Evolutionary conservation across 2,888 invertebrate species (phyloP).

Genomic region (Ectemnius continuus): DNA sequence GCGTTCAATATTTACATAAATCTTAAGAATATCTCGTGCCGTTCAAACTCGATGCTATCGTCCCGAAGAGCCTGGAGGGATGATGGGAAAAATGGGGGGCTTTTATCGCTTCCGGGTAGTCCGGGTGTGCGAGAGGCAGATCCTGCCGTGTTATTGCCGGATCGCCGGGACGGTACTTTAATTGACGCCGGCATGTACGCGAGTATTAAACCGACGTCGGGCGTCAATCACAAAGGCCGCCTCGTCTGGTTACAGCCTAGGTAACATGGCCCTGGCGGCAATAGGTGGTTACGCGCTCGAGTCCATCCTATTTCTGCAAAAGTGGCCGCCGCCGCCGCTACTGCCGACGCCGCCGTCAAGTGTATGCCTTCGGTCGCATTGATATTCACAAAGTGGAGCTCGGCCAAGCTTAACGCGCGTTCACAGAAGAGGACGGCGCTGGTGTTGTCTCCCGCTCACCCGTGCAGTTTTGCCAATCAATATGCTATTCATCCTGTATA

Average conservation of each 20-base stretch:
- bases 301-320: slow-evolving; percentile 49
- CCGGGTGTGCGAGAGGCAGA: no score
- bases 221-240: slow-evolving; percentile 60
- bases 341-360: slow-evolving; percentile 29
- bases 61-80: no score
- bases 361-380: slow-evolving; percentile 60
- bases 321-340: no score
- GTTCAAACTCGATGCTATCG: no score
- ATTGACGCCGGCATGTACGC: slow-evolving; percentile 51
- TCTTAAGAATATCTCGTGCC: no score
- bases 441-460: slow-evolving; percentile 34
- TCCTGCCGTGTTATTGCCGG: slow-evolving; percentile 44
- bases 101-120: slow-evolving; percentile 21
- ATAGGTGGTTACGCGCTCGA: slow-evolving; percentile 56
- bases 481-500: slow-evolving; percentile 6
- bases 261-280: slow-evolving; percentile 55
- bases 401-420: slow-evolving; percentile 35
- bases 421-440: slow-evolving; percentile 11
- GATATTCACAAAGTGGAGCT: slow-evolving; percentile 69
- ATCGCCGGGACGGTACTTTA: slow-evolving; percentile 51
- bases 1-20: no score
- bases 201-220: slow-evolving; percentile 59
- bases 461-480: slow-evolving; percentile 30
- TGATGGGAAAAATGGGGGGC: neutral
- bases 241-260: slow-evolving; percentile 48